A percentile compares a stretch with the other conserved stretches of the same genome.
Conservation (phyloP, 2,113 vertebrate species). For the Platycercus adscitus region DNA sequence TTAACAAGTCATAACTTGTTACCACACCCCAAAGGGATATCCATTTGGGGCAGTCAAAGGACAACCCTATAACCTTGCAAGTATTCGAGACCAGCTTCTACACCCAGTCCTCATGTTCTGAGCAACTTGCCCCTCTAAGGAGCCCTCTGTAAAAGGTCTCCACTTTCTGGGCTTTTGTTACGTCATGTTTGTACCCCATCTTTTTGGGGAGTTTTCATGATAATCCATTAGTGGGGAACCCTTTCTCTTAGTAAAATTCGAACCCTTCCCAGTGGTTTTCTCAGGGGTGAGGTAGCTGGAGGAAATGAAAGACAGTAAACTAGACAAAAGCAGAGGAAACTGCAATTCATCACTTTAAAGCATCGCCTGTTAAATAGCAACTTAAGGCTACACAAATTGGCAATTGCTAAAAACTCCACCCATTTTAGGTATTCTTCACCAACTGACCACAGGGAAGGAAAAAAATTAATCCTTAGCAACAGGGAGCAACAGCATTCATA, state of each 20-base stretch:
- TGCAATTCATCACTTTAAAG: neutral
- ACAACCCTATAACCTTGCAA: neutral
- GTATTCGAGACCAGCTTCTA: neutral
- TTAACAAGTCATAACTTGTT: neutral
- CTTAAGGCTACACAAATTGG: conserved; percentile 8
- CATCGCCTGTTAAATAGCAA: neutral
- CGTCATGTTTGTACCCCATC: neutral
- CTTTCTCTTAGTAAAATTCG: neutral
- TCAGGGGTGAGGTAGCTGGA: neutral
- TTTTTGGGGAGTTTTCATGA: neutral
- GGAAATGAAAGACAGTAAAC: neutral
- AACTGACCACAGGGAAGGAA: neutral
- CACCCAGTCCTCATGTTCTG: neutral
- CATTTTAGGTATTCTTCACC: conserved; percentile 38
- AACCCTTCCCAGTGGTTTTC: neutral
- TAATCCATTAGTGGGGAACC: neutral
- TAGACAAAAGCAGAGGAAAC: conserved; percentile 27
- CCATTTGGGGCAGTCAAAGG: neutral
- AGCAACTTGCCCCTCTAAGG: neutral
- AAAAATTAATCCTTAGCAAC: conserved; percentile 56
- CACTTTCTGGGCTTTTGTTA: neutral
- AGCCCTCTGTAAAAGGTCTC: neutral
- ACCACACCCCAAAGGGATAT: neutral
- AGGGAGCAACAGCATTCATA: conserved; percentile 57
- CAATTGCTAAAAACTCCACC: conserved; percentile 37